Conservation (phyloP, 2,797 vertebrate species). For the Silurus lanzhouensis region DNA sequence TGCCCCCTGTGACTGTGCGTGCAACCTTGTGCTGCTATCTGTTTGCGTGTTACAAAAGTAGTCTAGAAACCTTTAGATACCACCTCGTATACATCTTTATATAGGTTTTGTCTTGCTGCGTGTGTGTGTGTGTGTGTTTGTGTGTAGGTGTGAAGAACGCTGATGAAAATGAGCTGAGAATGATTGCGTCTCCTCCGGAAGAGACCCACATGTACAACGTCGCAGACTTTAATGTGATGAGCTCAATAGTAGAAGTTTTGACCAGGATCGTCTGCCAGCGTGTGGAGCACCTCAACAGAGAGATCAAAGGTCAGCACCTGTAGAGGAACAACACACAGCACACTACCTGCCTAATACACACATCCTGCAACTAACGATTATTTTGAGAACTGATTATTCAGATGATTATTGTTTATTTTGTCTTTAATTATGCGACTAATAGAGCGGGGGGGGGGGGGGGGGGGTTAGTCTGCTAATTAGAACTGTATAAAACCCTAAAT, state of each 20-base stretch:
- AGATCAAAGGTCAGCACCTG: slow-evolving; percentile 79
- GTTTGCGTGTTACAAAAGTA: too few relatives aligned
- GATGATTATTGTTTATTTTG: too few relatives aligned
- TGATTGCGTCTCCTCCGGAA: slow-evolving; percentile 89
- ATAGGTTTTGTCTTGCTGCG: too few relatives aligned
- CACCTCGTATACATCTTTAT: too few relatives aligned
- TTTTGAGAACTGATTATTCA: too few relatives aligned
- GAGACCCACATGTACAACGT: slow-evolving; percentile 93
- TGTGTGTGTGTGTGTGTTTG: neutral
- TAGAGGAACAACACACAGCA: neutral
- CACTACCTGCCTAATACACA: neutral
- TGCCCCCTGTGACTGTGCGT: too few relatives aligned
- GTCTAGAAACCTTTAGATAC: too few relatives aligned
- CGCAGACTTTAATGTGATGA: slow-evolving; percentile 93
- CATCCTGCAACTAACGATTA: neutral
- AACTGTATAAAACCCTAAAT: too few relatives aligned
- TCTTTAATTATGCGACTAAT: too few relatives aligned
- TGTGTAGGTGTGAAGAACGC: slow-evolving; percentile 92
- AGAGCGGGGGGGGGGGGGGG: too few relatives aligned
- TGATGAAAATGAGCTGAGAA: slow-evolving; percentile 88
- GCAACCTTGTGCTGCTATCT: too few relatives aligned
- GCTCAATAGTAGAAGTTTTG: slow-evolving; percentile 88
- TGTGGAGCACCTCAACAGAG: slow-evolving; percentile 84
- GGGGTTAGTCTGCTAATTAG: too few relatives aligned
- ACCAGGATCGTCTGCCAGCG: slow-evolving; percentile 86